Evolutionary conservation across 1,140 invertebrate species (phyloP), one percentile per base, ranked within the genome.

Genomic region (Hormaphis cornu): DNA sequence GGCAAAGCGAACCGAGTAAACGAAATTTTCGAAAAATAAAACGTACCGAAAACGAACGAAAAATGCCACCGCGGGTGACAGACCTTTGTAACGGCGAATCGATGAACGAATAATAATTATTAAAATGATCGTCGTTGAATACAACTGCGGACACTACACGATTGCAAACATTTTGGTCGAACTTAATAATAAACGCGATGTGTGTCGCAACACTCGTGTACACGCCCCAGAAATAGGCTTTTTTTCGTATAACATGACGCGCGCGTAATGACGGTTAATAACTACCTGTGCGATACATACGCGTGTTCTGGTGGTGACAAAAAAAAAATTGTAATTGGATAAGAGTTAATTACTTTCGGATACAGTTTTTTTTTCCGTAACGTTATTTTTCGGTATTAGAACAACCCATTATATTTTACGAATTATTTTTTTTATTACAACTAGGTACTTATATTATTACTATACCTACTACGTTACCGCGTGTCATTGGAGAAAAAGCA

Each of bases 301-400:
- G 35, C 58, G 28, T 48, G 44, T 66, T 66, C 18, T 33, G 46
- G n/a, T n/a, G 4, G 33, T 14, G 53, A 20, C 30, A 37, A 14
- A 56, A 56, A 42, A 48, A 66, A 50, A 20, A 66, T 66, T 50
- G 44, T 61, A 61, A 66, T 66, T 35, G 61, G n/a, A 4, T n/a
- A 18, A 33, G 9, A 50, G 44, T 48, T 66, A 66, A 66, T 66
- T 66, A 66, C 61, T 66, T 66, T 66, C 61, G 61, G 61, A 66
- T 66, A 66, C 44, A 66, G 33, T 37, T 40, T 33, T 37, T 40
- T 18, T 63, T 48, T 66, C 26, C 26, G 28, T 28, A 44, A 28
- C 20, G 18, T 74, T 73, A 74, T 76, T 74, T 75, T 76, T 76
- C 76, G 74, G 73, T 74, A 76, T 74, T 66, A 63, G n/a, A 63